A percentile compares a stretch with the other conserved stretches of the same genome.
phyloP scores from a whole-genome alignment of 1,140 invertebrate species.

The Hyphantria cunea region DNA sequence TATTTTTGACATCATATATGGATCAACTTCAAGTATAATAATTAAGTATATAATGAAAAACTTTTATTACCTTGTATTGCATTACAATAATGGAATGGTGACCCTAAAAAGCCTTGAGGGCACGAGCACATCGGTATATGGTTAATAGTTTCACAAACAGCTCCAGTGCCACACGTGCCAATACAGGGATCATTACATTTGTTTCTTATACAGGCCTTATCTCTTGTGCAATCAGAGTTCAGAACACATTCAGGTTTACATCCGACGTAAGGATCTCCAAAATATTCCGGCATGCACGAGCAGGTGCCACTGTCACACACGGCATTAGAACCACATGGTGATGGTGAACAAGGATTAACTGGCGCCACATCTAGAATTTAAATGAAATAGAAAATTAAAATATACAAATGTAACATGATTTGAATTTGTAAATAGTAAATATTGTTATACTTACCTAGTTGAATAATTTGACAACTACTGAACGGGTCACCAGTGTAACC shows the following conservation, averaged over 20 bases:
- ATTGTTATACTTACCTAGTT: constrained; percentile 35
- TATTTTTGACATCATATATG: background rate
- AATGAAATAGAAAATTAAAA: constrained; percentile 7
- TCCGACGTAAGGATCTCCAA: constrained; percentile 81
- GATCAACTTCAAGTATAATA: too few species aligned
- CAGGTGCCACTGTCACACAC: constrained; percentile 84
- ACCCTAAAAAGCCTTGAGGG: constrained; percentile 85
- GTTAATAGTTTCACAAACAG: constrained; percentile 90
- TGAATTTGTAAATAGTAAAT: background rate
- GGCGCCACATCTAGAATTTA: constrained; percentile 55
- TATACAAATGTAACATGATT: background rate
- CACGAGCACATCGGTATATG: constrained; percentile 89
- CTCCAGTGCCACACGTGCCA: constrained; percentile 88
- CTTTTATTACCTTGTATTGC: constrained; percentile 70
- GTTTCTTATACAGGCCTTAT: constrained; percentile 87
- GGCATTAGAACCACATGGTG: constrained; percentile 86
- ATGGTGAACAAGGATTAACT: constrained; percentile 84
- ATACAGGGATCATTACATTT: constrained; percentile 89
- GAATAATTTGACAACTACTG: constrained; percentile 54
- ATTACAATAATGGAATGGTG: constrained; percentile 87
- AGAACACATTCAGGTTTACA: constrained; percentile 87
- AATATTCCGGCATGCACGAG: constrained; percentile 86
- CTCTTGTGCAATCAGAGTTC: constrained; percentile 85
- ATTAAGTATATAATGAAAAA: background rate
- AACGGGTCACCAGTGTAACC: constrained; percentile 89